Evolutionary conservation across 1,140 invertebrate genomes (phyloP).

Genomic region (Agrilus planipennis): DNA sequence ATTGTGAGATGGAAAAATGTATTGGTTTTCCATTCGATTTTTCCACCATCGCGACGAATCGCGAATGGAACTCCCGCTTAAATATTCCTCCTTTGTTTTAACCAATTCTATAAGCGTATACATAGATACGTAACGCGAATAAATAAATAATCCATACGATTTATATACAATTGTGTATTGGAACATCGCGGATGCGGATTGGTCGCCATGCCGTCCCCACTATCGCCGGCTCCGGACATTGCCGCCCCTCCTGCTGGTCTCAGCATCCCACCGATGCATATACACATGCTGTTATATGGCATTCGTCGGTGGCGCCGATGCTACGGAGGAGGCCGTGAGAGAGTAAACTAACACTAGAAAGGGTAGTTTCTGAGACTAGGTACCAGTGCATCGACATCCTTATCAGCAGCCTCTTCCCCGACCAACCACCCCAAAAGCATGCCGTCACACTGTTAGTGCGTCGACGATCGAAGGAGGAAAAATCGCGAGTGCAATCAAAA

Average conservation of each 20-base stretch:
- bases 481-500: too few relatives aligned
- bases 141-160: conserved; percentile 39
- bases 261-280: conserved; percentile 28
- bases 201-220: conserved; percentile 23
- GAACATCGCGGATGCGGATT: conserved; percentile 20
- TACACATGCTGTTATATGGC: conserved; percentile 28
- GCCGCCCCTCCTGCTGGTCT: conserved; percentile 20
- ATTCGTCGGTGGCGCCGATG: conserved; percentile 25
- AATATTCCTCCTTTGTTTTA: conserved; percentile 29
- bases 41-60: neutral
- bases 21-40: neutral
- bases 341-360: too few relatives aligned
- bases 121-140: conserved; percentile 34
- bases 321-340: too few relatives aligned
- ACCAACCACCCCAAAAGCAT: too few relatives aligned
- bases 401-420: too few relatives aligned
- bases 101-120: conserved; percentile 35
- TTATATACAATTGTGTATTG: conserved; percentile 37
- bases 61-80: neutral
- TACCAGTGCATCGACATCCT: too few relatives aligned
- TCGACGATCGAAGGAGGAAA: too few relatives aligned
- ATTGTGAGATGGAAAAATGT: conserved; percentile 12
- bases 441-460: too few relatives aligned
- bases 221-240: conserved; percentile 23
- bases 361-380: too few relatives aligned